Conservation (phyloP, 1,140 invertebrate species). For the Hycleus phaleratus region DNA sequence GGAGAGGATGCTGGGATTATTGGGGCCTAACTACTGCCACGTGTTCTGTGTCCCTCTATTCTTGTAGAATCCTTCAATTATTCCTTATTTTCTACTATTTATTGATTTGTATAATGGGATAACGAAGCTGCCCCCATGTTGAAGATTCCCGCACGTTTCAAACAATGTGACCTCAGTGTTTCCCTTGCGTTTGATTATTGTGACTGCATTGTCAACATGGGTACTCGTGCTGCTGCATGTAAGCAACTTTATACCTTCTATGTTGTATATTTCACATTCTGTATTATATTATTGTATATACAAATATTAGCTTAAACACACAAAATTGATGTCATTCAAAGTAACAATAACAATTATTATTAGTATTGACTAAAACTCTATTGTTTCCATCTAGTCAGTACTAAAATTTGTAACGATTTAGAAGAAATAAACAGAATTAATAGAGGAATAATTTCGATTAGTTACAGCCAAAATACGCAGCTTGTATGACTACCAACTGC, state of each 20-base stretch:
- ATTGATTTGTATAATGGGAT: conserved; percentile 40
- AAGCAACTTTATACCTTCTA: conserved; percentile 44
- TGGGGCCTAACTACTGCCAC: conserved; percentile 25
- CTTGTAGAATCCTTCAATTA: conserved; percentile 39
- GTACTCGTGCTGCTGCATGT: conserved; percentile 65
- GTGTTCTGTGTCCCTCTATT: conserved; percentile 35
- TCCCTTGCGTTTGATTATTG: conserved; percentile 44
- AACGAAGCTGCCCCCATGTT: conserved; percentile 41
- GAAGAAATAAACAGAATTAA: too few species aligned
- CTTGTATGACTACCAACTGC: conserved; percentile 91
- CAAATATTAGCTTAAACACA: too few species aligned
- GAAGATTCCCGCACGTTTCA: conserved; percentile 44
- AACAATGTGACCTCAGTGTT: conserved; percentile 44
- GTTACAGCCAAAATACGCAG: conserved; percentile 96
- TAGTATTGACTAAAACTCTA: too few species aligned
- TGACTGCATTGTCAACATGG: conserved; percentile 55
- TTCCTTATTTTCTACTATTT: conserved; percentile 37
- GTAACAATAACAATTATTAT: too few species aligned
- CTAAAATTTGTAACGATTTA: too few species aligned
- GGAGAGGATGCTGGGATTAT: conserved; percentile 24
- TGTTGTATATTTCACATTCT: conserved; percentile 7
- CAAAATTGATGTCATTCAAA: too few species aligned
- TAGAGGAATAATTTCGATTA: conserved; percentile 41
- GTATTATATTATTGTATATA: too few species aligned
- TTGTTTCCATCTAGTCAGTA: too few species aligned